Percentiles rank a stretch among this genome's conserved stretches.
These are phyloP conservation scores for Arothron firmamentum DNA, from an alignment of 2,113 vertebrate genomes.

Conservation along the genomic window DNA sequence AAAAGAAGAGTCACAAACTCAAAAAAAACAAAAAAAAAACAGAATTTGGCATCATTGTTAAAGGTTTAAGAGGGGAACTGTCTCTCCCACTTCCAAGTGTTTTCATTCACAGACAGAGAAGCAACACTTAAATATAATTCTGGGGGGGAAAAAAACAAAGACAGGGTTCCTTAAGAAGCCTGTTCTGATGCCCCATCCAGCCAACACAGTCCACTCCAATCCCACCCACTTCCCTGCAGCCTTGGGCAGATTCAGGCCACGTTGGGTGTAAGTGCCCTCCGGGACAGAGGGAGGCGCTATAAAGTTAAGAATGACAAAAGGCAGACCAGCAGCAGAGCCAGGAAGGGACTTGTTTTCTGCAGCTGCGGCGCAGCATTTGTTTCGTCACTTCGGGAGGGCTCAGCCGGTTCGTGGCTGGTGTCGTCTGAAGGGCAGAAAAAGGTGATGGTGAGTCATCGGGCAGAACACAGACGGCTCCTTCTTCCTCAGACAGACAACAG, in stretches of 20 bases:
- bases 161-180: constrained; percentile 81
- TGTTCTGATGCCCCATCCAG: constrained; percentile 63
- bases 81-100: constrained; percentile 77
- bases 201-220: constrained; percentile 49
- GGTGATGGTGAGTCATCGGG: constrained; percentile 1
- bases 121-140: constrained; percentile 91
- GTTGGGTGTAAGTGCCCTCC: constrained; percentile 75
- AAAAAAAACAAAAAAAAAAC: constrained; percentile 76
- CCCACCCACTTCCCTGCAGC: constrained; percentile 54
- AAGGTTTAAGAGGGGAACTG: constrained; percentile 75
- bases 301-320: constrained; percentile 88
- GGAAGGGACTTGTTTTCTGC: constrained; percentile 81
- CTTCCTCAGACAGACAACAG: not conserved
- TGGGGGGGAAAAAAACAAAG: constrained; percentile 67
- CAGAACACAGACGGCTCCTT: not conserved
- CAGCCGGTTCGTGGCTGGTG: constrained; percentile 93
- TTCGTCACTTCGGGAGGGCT: constrained; percentile 90
- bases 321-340: constrained; percentile 84
- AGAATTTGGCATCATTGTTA: constrained; percentile 89
- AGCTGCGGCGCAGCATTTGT: constrained; percentile 78
- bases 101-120: constrained; percentile 73
- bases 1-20: constrained; percentile 86
- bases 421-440: constrained; percentile 76
- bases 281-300: constrained; percentile 88
- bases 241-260: constrained; percentile 71